Conservation (phyloP, 2,888 invertebrate species). For the Macrosiphum euphorbiae region DNA sequence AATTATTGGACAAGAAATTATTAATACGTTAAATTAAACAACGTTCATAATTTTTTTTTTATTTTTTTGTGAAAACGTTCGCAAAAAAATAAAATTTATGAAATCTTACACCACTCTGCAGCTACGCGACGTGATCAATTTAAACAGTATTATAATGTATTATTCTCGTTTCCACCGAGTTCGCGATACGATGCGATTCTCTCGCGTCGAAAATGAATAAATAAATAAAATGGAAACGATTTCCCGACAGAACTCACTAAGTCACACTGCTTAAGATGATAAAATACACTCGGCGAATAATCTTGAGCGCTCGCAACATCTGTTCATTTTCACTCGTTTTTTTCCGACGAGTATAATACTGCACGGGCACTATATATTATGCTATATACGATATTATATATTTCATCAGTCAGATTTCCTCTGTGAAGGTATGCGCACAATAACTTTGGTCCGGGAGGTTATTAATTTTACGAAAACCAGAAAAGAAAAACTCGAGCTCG, state of each 20-base stretch:
- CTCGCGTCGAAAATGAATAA: not conserved
- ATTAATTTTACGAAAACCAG: not conserved
- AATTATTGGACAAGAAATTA: too few species aligned
- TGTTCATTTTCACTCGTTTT: constrained; percentile 22
- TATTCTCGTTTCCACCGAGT: not conserved
- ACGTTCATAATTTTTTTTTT: too few species aligned
- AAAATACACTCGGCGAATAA: constrained; percentile 6
- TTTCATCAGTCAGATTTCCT: constrained; percentile 23
- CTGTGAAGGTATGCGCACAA: not conserved
- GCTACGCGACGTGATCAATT: not conserved
- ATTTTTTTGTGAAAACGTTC: too few species aligned
- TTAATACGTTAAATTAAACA: too few species aligned
- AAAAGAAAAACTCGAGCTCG: too few species aligned
- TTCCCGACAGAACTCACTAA: not conserved
- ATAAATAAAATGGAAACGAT: not conserved
- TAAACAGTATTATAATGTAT: not conserved
- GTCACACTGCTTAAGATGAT: constrained; percentile 2
- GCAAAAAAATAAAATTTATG: too few species aligned
- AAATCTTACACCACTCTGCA: too few species aligned
- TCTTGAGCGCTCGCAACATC: not conserved
- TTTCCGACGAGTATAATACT: too few species aligned
- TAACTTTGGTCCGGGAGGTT: not conserved
- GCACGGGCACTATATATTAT: too few species aligned
- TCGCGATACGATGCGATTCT: not conserved
- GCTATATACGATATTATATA: too few species aligned